Evolutionary conservation across 2,888 invertebrate species (phyloP).

Genomic region (Drosophila percnosoma): DNA sequence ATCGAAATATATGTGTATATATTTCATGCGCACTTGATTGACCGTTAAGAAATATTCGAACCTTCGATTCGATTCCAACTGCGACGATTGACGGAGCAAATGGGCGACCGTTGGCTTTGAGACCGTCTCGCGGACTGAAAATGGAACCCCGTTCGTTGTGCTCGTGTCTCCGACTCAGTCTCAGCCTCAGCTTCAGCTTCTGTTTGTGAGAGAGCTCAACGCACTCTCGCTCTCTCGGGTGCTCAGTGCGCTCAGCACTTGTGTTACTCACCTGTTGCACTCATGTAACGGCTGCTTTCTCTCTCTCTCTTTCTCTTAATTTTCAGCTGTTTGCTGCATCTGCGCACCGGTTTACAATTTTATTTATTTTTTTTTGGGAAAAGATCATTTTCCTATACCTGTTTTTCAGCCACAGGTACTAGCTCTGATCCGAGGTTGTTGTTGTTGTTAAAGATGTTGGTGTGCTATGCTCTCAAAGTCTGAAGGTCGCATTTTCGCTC

Average conservation of each 20-base stretch:
- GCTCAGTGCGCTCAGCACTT: slow-evolving; percentile 45
- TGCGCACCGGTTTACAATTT: slow-evolving; percentile 57
- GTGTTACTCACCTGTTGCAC: slow-evolving; percentile 52
- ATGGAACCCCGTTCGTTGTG: slow-evolving; percentile 17
- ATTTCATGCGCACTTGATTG: slow-evolving; percentile 29
- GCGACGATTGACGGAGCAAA: slow-evolving; percentile 29
- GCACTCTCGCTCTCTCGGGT: slow-evolving; percentile 20
- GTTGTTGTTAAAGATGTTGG: slow-evolving; percentile 18
- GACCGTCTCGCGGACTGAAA: slow-evolving; percentile 72
- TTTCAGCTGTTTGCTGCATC: slow-evolving; percentile 40
- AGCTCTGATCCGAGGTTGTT: slow-evolving; percentile 10
- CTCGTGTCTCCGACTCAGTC: slow-evolving; percentile 5
- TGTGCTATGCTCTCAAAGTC: slow-evolving; percentile 35
- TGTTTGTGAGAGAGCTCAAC: neutral
- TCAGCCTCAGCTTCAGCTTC: slow-evolving; percentile 6
- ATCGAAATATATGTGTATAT: slow-evolving; percentile 1
- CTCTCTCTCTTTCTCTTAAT: slow-evolving; percentile 17
- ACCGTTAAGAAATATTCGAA: slow-evolving; percentile 45
- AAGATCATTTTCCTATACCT: slow-evolving; percentile 66
- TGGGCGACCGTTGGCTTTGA: slow-evolving; percentile 62
- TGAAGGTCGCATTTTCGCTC: slow-evolving; percentile 78
- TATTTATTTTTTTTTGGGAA: slow-evolving; percentile 54
- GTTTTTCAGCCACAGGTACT: slow-evolving; percentile 55
- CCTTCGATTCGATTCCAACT: slow-evolving; percentile 8
- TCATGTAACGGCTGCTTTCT: slow-evolving; percentile 26